These are phyloP conservation scores for Epistrophe eligans DNA, from an alignment of 2,888 invertebrate genomes.

Conservation along the genomic window DNA sequence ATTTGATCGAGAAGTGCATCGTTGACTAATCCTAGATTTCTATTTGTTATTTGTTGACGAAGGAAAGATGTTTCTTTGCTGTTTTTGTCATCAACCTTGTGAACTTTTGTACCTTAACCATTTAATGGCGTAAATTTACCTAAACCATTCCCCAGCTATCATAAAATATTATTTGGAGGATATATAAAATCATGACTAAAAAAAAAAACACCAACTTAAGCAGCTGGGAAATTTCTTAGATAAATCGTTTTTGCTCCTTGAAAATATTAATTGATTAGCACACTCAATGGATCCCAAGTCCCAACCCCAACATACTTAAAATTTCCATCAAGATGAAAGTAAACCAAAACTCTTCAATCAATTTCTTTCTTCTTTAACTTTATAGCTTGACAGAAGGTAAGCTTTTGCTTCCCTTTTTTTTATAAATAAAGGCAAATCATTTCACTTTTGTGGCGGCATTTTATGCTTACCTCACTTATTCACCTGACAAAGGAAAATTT, in stretches of 20 bases:
- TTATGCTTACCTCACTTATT: constrained; percentile 49
- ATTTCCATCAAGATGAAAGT: constrained; percentile 54
- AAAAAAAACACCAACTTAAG: neutral
- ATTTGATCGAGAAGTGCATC: too few species aligned
- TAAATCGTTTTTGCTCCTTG: constrained; percentile 18
- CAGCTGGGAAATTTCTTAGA: neutral
- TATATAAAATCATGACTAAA: neutral
- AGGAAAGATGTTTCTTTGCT: too few species aligned
- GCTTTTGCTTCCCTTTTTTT: neutral
- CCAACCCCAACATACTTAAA: constrained; percentile 13
- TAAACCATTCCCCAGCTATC: too few species aligned
- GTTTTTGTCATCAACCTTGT: too few species aligned
- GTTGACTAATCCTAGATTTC: too few species aligned
- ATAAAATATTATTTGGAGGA: neutral
- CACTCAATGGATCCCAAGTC: constrained; percentile 49
- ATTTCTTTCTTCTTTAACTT: constrained; percentile 15
- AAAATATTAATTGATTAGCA: constrained; percentile 49
- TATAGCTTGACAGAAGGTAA: neutral
- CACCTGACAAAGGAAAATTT: constrained; percentile 66
- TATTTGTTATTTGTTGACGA: too few species aligned
- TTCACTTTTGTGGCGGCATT: constrained; percentile 63
- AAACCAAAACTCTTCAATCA: constrained; percentile 33
- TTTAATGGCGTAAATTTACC: too few species aligned
- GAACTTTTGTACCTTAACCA: too few species aligned
- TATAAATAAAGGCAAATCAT: constrained; percentile 30